Evolutionary conservation across 2,797 vertebrate genomes (phyloP).

Genomic region (Megaceryle alcyon): DNA sequence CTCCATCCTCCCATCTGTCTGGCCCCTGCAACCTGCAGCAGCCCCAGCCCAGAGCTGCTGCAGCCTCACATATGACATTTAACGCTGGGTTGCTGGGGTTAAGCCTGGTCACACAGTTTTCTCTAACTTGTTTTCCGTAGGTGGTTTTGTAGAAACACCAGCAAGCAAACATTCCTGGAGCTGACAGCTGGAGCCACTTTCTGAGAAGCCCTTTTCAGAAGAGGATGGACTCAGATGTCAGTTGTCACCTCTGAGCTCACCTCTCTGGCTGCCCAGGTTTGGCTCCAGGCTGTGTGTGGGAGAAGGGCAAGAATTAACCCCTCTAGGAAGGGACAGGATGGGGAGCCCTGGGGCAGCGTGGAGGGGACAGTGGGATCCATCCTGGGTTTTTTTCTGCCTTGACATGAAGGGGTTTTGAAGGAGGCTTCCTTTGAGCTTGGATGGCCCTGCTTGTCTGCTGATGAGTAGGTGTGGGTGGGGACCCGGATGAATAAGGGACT

Average conservation of each 20-base stretch:
- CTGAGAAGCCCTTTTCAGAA: not conserved
- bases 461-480: not conserved
- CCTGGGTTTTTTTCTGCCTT: not conserved
- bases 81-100: not conserved
- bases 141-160: not conserved
- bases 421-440: not conserved
- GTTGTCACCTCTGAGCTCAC: not conserved
- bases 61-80: not conserved
- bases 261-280: not conserved
- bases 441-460: not conserved
- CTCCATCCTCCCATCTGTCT: not conserved
- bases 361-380: not conserved
- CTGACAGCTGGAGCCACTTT: not conserved
- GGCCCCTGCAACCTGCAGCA: not conserved
- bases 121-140: not conserved
- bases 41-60: not conserved
- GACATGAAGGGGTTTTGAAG: not conserved
- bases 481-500: not conserved
- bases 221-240: rapidly evolving
- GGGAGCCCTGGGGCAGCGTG: not conserved
- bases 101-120: not conserved
- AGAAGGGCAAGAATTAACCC: not conserved
- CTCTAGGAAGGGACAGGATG: not conserved
- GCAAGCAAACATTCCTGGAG: not conserved
- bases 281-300: not conserved